phyloP scores from a whole-genome alignment of 2,113 vertebrate species.

The Puntigrus tetrazona region DNA sequence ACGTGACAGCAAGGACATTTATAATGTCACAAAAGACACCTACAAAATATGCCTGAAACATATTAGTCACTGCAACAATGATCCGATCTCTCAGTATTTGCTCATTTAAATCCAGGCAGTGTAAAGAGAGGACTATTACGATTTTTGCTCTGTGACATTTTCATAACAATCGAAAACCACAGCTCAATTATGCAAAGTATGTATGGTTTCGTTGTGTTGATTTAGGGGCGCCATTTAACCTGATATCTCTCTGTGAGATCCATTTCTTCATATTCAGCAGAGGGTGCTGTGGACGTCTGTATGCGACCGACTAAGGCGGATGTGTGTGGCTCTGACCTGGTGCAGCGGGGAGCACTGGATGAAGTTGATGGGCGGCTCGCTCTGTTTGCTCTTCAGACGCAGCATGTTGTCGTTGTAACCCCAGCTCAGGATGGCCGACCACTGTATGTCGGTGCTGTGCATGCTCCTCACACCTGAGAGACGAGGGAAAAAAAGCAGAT shows the following conservation, averaged over 20 bases:
- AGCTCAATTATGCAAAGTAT: too few species aligned
- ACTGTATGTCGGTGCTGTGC: slow-evolving; percentile 98
- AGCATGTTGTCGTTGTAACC: slow-evolving; percentile 94
- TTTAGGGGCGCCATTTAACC: not conserved
- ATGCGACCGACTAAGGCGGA: not conserved
- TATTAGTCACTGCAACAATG: too few species aligned
- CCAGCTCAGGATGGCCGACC: slow-evolving; percentile 99
- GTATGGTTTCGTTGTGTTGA: not conserved
- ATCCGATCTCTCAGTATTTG: too few species aligned
- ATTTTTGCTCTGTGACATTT: too few species aligned
- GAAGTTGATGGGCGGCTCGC: slow-evolving; percentile 94
- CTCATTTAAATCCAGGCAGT: too few species aligned
- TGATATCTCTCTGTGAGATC: not conserved
- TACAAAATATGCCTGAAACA: too few species aligned
- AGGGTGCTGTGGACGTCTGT: not conserved
- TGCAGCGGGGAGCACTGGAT: slow-evolving; percentile 94
- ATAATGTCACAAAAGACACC: not conserved
- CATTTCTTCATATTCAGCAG: not conserved
- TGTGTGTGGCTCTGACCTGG: slow-evolving; percentile 76
- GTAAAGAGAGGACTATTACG: too few species aligned
- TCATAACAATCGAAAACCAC: too few species aligned
- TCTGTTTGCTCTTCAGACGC: slow-evolving; percentile 96
- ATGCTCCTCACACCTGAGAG: slow-evolving; percentile 92
- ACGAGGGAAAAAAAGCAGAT: not conserved
- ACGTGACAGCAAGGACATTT: too few species aligned